These are phyloP conservation scores for Meliscaeva auricollis DNA, from an alignment of 2,888 invertebrate species.

Conservation along the genomic window DNA sequence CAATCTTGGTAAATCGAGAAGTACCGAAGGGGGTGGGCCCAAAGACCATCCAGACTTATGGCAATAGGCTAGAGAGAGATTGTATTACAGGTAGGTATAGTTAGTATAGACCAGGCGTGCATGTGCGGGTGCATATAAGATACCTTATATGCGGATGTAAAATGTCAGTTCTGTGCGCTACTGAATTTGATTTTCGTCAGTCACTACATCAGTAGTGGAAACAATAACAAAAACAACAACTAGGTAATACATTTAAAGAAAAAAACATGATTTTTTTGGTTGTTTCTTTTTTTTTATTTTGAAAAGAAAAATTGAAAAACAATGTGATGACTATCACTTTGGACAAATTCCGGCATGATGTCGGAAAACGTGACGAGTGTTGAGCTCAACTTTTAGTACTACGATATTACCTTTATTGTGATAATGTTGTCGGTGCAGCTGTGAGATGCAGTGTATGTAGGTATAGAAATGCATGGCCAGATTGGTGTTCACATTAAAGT, in stretches of 20 bases:
- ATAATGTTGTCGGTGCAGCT: slow-evolving; percentile 64
- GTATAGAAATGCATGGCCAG: slow-evolving; percentile 47
- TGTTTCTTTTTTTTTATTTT: background rate
- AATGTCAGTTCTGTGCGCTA: slow-evolving; percentile 70
- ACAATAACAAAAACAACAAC: slow-evolving; percentile 3
- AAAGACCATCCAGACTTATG: background rate
- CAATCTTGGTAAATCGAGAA: slow-evolving; percentile 66
- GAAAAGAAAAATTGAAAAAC: slow-evolving; percentile 68
- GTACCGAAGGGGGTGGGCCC: slow-evolving; percentile 20
- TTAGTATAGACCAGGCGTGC: background rate
- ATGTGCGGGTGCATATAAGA: background rate
- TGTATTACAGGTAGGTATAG: slow-evolving; percentile 39
- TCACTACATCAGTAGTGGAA: background rate
- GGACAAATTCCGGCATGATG: slow-evolving; percentile 76
- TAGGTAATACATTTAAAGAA: slow-evolving; percentile 25
- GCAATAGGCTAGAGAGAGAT: background rate
- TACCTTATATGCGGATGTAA: slow-evolving; percentile 48
- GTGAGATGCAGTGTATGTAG: slow-evolving; percentile 39
- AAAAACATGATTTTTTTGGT: slow-evolving; percentile 60
- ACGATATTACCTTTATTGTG: slow-evolving; percentile 57
- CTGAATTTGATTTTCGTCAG: slow-evolving; percentile 73
- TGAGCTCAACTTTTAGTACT: slow-evolving; percentile 35
- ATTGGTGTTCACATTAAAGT: slow-evolving; percentile 19
- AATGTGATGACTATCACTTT: slow-evolving; percentile 76
- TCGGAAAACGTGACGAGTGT: slow-evolving; percentile 75